Evolutionary conservation across 2,888 invertebrate species (phyloP).

Genomic region (Adelognathus sp.): DNA sequence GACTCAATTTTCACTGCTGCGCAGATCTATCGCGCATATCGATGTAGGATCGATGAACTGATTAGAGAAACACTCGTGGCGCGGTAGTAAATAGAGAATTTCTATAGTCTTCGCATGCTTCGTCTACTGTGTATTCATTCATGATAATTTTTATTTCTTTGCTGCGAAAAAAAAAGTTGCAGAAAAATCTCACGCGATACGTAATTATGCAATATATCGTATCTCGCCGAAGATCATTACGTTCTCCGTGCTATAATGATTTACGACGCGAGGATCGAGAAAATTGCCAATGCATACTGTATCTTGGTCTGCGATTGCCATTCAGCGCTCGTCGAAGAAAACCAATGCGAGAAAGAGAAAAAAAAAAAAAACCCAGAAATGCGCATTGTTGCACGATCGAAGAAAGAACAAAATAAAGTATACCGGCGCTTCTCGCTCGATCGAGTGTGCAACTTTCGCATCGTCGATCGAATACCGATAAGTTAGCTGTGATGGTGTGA

Average conservation of each 20-base stretch:
- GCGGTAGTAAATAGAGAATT: not conserved
- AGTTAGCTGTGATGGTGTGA: not conserved
- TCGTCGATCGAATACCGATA: constrained; percentile 25
- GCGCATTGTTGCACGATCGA: not conserved
- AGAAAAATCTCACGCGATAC: not conserved
- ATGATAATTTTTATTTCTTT: not conserved
- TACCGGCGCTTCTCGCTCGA: constrained; percentile 11
- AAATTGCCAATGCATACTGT: not conserved
- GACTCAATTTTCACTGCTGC: not conserved
- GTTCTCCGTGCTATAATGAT: not conserved
- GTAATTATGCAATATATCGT: not conserved
- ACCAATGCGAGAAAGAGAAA: not conserved
- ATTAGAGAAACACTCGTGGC: not conserved
- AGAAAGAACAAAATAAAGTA: constrained; percentile 7
- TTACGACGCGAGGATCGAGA: not conserved
- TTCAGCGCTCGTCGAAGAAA: not conserved
- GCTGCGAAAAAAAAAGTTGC: not conserved
- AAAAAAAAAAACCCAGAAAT: not conserved
- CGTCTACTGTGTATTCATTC: not conserved
- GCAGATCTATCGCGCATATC: not conserved
- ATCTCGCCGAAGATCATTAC: not conserved
- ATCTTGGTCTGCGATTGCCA: not conserved
- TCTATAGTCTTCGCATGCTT: not conserved
- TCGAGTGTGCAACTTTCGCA: not conserved
- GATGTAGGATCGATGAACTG: not conserved